Evolutionary conservation across 2,888 invertebrate species (phyloP), one percentile per base, ranked within the genome.

Genomic region (Pristionchus mayeri): DNA sequence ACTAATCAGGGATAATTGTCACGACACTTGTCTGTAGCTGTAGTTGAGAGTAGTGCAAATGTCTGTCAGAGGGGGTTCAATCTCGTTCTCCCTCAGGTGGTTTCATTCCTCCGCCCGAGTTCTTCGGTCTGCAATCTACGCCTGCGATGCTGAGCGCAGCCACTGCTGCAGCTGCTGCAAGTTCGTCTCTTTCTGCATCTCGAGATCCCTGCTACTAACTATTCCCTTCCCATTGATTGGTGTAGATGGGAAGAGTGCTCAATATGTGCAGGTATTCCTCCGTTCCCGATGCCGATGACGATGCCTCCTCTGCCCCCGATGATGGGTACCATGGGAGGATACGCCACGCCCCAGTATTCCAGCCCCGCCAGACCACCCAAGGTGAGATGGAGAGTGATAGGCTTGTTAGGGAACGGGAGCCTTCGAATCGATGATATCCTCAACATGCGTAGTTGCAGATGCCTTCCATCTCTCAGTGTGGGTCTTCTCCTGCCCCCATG

Each of bases 41-140:
- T n/a, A n/a, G n/a, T n/a, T n/a, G n/a, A n/a, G n/a, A n/a, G n/a
- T n/a, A n/a, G n/a, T n/a, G n/a, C n/a, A n/a, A n/a, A n/a, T n/a
- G n/a, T n/a, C n/a, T n/a, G n/a, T n/a, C n/a, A n/a, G n/a, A n/a
- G n/a, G n/a, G n/a, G n/a, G n/a, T n/a, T n/a, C n/a, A n/a, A n/a
- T n/a, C n/a, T n/a, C n/a, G n/a, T n/a, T n/a, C n/a, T n/a, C n/a
- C n/a, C n/a, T 18, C 81, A 82, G 81, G 81, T 34, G 81, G 81
- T 27, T 82, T 82, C 63, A 82, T 82, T 63, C 81, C 81, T 63
- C 81, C 81, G 6, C 81, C 81, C 11, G 44, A 60, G 48, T 30
- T 82, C 27, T 82, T 82, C 24, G 81, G 81, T 21, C 11, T 82
- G 2, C 11, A 21, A 6, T 40, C 80, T 3, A 76, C 21, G 3